Conservation (phyloP, 1,140 invertebrate species). For the Drosophila nikananu region DNA sequence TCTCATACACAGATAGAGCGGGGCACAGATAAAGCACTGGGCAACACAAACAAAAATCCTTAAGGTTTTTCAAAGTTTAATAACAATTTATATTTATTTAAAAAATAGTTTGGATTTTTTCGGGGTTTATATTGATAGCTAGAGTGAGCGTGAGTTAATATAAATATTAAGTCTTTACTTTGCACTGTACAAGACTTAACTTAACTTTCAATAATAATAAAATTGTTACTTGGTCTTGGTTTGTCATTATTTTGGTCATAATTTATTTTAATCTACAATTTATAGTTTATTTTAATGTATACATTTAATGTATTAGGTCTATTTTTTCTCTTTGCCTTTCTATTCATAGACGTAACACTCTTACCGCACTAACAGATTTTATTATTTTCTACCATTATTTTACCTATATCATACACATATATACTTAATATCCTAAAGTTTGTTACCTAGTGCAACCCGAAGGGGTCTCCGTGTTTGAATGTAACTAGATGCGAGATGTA, state of each 20-base stretch:
- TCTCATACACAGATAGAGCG: slow-evolving; percentile 54
- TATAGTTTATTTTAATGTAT: not conserved
- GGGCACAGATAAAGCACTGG: slow-evolving; percentile 4
- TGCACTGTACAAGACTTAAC: not conserved
- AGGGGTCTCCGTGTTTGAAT: slow-evolving; percentile 28
- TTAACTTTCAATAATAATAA: not conserved
- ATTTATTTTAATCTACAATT: not conserved
- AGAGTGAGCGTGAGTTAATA: not conserved
- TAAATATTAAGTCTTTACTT: too few species aligned
- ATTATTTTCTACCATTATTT: not conserved
- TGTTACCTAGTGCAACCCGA: not conserved
- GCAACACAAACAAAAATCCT: not conserved
- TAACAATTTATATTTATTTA: not conserved
- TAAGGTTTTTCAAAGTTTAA: too few species aligned
- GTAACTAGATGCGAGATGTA: slow-evolving; percentile 50
- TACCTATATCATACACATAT: not conserved
- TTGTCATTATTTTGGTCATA: too few species aligned
- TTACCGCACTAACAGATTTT: not conserved
- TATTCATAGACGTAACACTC: too few species aligned
- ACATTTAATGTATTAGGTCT: too few species aligned
- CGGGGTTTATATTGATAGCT: not conserved
- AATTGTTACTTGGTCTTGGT: not conserved
- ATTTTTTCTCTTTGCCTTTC: too few species aligned
- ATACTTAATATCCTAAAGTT: not conserved
- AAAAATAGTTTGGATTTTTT: not conserved